A percentile compares a stretch with the other conserved stretches of the same genome.
Evolutionary conservation across 2,113 vertebrate genomes (phyloP).

Genomic region (Varanus komodoensis): DNA sequence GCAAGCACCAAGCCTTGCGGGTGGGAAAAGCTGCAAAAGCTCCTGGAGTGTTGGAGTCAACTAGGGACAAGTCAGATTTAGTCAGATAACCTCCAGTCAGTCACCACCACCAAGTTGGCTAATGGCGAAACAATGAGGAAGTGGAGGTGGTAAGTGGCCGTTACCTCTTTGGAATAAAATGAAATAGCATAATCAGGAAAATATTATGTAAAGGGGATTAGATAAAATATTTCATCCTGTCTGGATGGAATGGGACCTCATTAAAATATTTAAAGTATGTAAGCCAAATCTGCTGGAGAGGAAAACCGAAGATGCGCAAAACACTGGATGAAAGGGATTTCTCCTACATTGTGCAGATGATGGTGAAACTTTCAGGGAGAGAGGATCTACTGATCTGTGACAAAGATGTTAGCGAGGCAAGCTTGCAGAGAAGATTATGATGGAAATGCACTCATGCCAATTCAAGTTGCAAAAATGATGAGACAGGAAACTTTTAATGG

Average conservation of each 20-base stretch:
- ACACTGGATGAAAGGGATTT: too few relatives aligned
- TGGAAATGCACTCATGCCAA: not conserved
- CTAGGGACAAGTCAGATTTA: not conserved
- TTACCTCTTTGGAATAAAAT: not conserved
- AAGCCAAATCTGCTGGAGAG: not conserved
- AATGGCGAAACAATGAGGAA: not conserved
- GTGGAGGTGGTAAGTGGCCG: too few relatives aligned
- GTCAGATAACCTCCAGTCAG: not conserved
- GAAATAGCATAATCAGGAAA: not conserved
- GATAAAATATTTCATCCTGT: not conserved
- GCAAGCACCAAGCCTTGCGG: too few relatives aligned
- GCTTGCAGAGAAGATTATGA: conserved; percentile 5
- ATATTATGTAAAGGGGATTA: not conserved
- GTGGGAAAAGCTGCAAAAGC: too few relatives aligned
- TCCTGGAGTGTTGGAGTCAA: too few relatives aligned
- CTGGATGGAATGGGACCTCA: not conserved
- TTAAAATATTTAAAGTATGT: not conserved
- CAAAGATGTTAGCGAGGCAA: not conserved
- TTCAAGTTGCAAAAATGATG: conserved; percentile 21
- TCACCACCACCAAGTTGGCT: not conserved
- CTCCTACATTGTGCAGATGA: not conserved
- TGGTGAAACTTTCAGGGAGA: not conserved
- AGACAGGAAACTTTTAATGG: conserved; percentile 32
- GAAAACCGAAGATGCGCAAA: not conserved
- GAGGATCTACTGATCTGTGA: not conserved